These are phyloP conservation scores for Furcula furcula DNA, from an alignment of 2,888 invertebrate genomes.

Conservation along the genomic window DNA sequence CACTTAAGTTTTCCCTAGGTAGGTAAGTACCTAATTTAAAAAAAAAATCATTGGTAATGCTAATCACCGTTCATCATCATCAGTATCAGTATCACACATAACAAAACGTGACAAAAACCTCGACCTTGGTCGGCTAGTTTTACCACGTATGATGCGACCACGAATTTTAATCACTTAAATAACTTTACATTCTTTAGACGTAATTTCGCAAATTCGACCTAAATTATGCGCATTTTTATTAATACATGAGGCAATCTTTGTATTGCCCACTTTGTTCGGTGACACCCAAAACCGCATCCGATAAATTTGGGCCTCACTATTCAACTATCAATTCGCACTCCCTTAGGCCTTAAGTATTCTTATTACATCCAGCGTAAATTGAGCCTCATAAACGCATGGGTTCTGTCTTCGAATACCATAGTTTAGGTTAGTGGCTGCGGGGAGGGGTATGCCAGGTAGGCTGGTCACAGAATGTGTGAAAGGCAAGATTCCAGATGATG, in stretches of 20 bases:
- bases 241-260: background rate
- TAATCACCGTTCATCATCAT: too few species aligned
- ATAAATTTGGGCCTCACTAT: constrained; percentile 47
- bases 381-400: constrained; percentile 16
- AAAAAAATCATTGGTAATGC: too few species aligned
- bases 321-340: constrained; percentile 40
- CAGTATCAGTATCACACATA: too few species aligned
- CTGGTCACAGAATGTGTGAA: constrained; percentile 48
- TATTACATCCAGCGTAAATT: constrained; percentile 34
- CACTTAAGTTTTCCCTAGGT: too few species aligned
- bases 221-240: constrained; percentile 1
- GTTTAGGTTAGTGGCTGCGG: constrained; percentile 11
- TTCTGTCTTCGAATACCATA: constrained; percentile 5
- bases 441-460: constrained; percentile 21
- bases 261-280: background rate
- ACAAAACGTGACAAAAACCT: constrained; percentile 4
- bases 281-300: constrained; percentile 26
- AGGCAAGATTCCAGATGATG: constrained; percentile 49
- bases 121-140: constrained; percentile 4
- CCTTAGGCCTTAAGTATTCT: constrained; percentile 33
- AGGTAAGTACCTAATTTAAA: too few species aligned
- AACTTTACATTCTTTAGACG: background rate
- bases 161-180: constrained; percentile 6
- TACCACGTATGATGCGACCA: constrained; percentile 10
- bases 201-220: background rate